Evolutionary conservation across 2,888 invertebrate genomes (phyloP).

Genomic region (Stenodera caucasica): DNA sequence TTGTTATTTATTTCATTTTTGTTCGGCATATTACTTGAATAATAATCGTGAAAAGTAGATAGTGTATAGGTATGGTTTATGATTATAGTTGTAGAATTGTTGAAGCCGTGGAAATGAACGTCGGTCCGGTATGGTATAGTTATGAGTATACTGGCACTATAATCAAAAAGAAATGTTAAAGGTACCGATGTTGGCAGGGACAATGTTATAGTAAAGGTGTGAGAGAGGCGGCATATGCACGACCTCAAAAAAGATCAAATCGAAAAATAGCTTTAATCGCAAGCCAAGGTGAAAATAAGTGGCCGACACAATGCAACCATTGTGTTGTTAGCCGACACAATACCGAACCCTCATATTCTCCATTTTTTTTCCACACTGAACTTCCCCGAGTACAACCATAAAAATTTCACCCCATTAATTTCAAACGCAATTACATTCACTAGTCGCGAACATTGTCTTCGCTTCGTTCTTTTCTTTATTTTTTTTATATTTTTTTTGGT

Average conservation of each 20-base stretch:
- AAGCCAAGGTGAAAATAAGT: conserved; percentile 37
- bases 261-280: conserved; percentile 38
- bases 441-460: conserved; percentile 4
- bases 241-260: conserved; percentile 35
- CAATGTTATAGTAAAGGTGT: conserved; percentile 29
- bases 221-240: conserved; percentile 30
- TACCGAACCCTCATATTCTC: conserved; percentile 16
- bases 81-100: conserved; percentile 34
- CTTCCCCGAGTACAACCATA: conserved; percentile 2
- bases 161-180: conserved; percentile 41
- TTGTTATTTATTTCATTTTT: conserved; percentile 33
- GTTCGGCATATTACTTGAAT: conserved; percentile 37
- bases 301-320: conserved; percentile 34
- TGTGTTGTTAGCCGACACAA: conserved; percentile 22
- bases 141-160: conserved; percentile 39
- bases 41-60: conserved; percentile 38
- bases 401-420: conserved; percentile 7
- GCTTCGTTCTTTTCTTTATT: background rate
- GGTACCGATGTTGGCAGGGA: conserved; percentile 36
- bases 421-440: conserved; percentile 5
- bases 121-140: conserved; percentile 39
- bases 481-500: background rate
- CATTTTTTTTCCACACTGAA: conserved; percentile 1
- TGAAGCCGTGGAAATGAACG: conserved; percentile 40
- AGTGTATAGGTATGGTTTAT: conserved; percentile 34